Evolutionary conservation across 2,888 invertebrate species (phyloP).

Genomic region (Heliconius erato): DNA sequence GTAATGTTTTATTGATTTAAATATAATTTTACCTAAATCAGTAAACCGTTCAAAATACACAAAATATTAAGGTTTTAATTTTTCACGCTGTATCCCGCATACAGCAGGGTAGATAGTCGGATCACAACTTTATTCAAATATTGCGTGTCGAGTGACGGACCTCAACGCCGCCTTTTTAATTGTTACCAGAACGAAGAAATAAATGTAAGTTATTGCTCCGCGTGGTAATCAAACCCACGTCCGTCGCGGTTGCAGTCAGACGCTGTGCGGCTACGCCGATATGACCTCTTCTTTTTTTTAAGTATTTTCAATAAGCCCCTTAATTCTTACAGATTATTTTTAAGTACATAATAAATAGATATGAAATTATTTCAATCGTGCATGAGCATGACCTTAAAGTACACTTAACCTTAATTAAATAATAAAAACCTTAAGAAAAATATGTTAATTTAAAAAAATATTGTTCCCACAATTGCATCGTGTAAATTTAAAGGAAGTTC

Average conservation of each 20-base stretch:
- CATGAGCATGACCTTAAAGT: not conserved
- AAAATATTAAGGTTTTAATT: not conserved
- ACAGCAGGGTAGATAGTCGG: not conserved
- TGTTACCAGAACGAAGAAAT: not conserved
- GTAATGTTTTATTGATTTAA: not conserved
- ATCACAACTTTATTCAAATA: not conserved
- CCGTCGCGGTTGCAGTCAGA: not conserved
- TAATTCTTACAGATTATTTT: not conserved
- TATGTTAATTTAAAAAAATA: not conserved
- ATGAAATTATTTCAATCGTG: not conserved
- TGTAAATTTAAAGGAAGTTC: not conserved
- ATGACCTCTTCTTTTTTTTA: not conserved
- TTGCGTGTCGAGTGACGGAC: not conserved
- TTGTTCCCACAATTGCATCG: not conserved
- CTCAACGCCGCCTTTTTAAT: not conserved
- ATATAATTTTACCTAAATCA: not conserved
- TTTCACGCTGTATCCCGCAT: too few relatives aligned
- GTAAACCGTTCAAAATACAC: not conserved
- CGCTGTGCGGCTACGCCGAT: not conserved
- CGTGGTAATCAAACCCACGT: not conserved
- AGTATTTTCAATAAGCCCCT: not conserved
- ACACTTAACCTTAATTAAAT: not conserved
- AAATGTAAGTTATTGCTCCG: too few relatives aligned
- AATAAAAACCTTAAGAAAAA: not conserved
- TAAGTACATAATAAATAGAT: not conserved